A percentile compares a stretch with the other conserved stretches of the same genome.
These are phyloP conservation scores for Sinella curviseta DNA, from an alignment of 1,140 invertebrate genomes.

Conservation along the genomic window DNA sequence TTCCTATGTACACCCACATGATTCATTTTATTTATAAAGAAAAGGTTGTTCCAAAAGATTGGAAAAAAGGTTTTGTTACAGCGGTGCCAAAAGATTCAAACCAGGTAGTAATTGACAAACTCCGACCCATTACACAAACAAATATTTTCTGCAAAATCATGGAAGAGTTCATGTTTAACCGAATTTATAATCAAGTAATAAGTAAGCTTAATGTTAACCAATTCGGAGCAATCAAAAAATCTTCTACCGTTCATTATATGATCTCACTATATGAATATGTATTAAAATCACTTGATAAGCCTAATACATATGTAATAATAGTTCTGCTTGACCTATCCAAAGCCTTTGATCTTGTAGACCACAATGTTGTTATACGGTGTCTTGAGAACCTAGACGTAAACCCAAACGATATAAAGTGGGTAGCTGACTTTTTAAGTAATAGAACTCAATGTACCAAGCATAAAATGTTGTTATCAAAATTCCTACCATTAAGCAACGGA, in stretches of 20 bases:
- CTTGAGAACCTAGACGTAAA: not conserved
- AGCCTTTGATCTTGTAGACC: conserved; percentile 30
- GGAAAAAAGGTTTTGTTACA: conserved; percentile 11
- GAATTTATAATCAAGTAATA: conserved; percentile 18
- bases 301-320: conserved; percentile 43
- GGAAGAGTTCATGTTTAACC: conserved; percentile 30
- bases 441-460: conserved; percentile 11
- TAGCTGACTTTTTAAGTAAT: not conserved
- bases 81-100: not conserved
- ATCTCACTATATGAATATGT: not conserved
- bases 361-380: conserved; percentile 13
- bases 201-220: conserved; percentile 3
- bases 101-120: not conserved
- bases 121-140: conserved; percentile 11
- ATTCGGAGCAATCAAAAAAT: conserved; percentile 27
- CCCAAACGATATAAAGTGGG: not conserved
- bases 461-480: not conserved
- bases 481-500: not conserved
- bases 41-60: not conserved
- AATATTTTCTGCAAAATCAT: conserved; percentile 26
- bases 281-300: not conserved
- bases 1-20: not conserved
- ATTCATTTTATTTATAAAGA: not conserved
- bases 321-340: conserved; percentile 51
- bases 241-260: conserved; percentile 20